Conservation (phyloP, 2,113 vertebrate species). For the Pimephales promelas region DNA sequence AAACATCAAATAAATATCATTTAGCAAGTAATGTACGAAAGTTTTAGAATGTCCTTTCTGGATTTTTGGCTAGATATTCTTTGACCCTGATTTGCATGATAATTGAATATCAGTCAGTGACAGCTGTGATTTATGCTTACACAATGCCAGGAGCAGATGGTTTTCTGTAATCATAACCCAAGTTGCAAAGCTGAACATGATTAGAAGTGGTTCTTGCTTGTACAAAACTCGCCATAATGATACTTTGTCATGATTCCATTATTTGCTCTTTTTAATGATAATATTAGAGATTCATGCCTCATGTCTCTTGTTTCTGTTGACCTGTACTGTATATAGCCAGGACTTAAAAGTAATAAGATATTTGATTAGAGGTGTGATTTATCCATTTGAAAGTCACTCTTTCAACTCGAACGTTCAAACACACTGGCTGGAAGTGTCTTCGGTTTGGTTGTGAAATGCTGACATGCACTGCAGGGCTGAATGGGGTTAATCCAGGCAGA, state of each 20-base stretch:
- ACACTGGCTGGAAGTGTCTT: neutral
- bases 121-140: neutral
- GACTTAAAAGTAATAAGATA: too few relatives aligned
- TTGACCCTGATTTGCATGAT: neutral
- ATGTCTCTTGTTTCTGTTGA: too few relatives aligned
- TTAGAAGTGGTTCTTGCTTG: too few relatives aligned
- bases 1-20: neutral
- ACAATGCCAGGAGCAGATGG: constrained; percentile 12
- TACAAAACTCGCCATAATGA: too few relatives aligned
- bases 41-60: neutral
- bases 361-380: too few relatives aligned
- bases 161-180: neutral
- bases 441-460: constrained; percentile 72
- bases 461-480: constrained; percentile 73
- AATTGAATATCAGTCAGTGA: constrained; percentile 4
- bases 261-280: too few relatives aligned
- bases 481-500: constrained; percentile 80
- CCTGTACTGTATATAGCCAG: too few relatives aligned
- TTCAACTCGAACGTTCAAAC: too few relatives aligned
- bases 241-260: too few relatives aligned
- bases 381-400: too few relatives aligned
- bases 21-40: neutral
- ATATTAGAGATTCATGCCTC: too few relatives aligned
- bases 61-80: too few relatives aligned
- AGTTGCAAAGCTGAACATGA: neutral